These are phyloP conservation scores for human DNA, from an alignment of 2,113 vertebrate genomes.

Conservation along the genomic window DNA sequence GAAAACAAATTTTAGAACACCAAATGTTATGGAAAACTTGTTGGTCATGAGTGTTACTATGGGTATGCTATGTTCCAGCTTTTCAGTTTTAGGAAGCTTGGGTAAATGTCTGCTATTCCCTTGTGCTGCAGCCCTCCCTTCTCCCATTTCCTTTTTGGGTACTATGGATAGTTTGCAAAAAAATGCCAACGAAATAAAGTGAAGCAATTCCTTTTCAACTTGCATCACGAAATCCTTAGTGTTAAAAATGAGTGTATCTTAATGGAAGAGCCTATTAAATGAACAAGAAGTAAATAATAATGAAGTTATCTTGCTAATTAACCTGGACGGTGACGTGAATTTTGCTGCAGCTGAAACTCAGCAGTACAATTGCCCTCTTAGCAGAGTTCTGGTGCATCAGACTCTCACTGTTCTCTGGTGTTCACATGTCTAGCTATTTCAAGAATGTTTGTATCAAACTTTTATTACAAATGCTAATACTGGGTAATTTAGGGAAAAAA, in stretches of 20 bases:
- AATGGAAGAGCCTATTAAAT: constrained; percentile 65
- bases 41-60: background rate
- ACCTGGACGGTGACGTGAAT: constrained; percentile 33
- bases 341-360: constrained; percentile 55
- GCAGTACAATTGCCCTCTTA: constrained; percentile 74
- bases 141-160: background rate
- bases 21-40: background rate
- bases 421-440: constrained; percentile 49
- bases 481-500: constrained; percentile 71
- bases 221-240: constrained; percentile 50
- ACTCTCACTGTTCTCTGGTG: background rate
- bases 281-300: constrained; percentile 66
- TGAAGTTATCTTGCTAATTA: constrained; percentile 75
- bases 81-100: background rate
- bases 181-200: constrained; percentile 58
- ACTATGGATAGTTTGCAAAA: constrained; percentile 61
- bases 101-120: background rate
- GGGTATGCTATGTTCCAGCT: background rate
- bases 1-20: constrained; percentile 24
- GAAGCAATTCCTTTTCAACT: constrained; percentile 37
- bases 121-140: background rate
- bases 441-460: constrained; percentile 51
- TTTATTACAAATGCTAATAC: constrained; percentile 69
- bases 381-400: constrained; percentile 54
- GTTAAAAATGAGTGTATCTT: constrained; percentile 67